Percentiles rank a stretch among this genome's conserved stretches.
Conservation (phyloP, 2,113 vertebrate genomes). For the Limanda limanda region DNA sequence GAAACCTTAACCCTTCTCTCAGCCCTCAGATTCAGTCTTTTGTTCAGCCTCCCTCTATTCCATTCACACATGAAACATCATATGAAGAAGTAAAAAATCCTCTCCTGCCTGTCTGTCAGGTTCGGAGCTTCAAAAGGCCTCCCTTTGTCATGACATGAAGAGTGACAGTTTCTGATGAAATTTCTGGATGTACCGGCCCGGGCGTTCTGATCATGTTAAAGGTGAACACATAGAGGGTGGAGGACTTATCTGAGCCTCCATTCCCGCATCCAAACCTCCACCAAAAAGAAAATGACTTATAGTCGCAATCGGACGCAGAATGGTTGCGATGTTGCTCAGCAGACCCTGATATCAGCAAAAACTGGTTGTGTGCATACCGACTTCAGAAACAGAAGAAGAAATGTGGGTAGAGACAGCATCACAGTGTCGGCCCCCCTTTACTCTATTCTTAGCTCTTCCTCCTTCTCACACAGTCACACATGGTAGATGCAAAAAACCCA, state of each 20-base stretch:
- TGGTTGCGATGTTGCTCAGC: constrained; percentile 10
- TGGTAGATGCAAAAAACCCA: constrained; percentile 47
- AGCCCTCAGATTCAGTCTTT: constrained; percentile 27
- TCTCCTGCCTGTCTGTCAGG: constrained; percentile 28
- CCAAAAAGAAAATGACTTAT: neutral
- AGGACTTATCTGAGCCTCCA: constrained; percentile 11
- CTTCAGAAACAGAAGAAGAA: constrained; percentile 38
- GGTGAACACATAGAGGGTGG: constrained; percentile 20
- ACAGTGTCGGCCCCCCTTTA: constrained; percentile 53
- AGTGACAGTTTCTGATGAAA: constrained; percentile 42
- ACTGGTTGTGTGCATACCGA: constrained; percentile 36
- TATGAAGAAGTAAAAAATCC: neutral
- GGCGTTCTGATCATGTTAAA: constrained; percentile 42
- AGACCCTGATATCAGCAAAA: constrained; percentile 18
- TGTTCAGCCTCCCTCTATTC: constrained; percentile 35
- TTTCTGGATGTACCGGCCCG: constrained; percentile 7
- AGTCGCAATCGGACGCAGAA: constrained; percentile 5
- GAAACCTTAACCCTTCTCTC: constrained; percentile 24
- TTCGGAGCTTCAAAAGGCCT: constrained; percentile 46
- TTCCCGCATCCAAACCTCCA: constrained; percentile 7
- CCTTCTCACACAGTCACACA: constrained; percentile 69
- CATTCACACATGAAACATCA: constrained; percentile 23
- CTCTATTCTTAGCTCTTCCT: constrained; percentile 76
- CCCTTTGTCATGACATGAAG: constrained; percentile 40
- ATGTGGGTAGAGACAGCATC: constrained; percentile 64